Percentiles rank a stretch among this genome's conserved stretches.
Evolutionary conservation across 2,888 invertebrate genomes (phyloP).

Genomic region (Lysandra coridon): DNA sequence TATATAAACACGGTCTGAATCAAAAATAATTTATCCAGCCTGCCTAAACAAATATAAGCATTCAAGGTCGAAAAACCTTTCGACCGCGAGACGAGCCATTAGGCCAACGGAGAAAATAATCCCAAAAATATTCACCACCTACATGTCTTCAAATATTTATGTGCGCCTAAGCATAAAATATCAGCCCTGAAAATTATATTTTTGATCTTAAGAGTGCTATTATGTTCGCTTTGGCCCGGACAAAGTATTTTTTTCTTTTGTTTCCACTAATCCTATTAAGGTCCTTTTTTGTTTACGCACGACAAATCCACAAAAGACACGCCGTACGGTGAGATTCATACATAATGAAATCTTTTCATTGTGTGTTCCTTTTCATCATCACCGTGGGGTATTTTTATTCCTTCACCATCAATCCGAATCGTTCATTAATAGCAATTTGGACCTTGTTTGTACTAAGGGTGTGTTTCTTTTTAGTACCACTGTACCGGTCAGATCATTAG

Average conservation of each 20-base stretch:
- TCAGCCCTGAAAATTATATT: conserved; percentile 1
- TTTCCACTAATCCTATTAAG: conserved; percentile 21
- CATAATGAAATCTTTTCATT: conserved; percentile 8
- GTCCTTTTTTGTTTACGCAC: conserved; percentile 18
- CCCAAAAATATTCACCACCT: conserved; percentile 9
- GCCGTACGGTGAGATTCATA: not conserved
- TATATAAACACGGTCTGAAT: not conserved
- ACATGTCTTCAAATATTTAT: not conserved
- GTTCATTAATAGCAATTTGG: not conserved
- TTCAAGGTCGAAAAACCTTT: conserved; percentile 5
- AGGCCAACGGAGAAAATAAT: not conserved
- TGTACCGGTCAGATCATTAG: no score
- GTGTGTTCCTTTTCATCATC: conserved; percentile 9
- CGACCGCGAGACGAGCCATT: not conserved
- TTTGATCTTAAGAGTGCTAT: conserved; percentile 16
- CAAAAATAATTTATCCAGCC: not conserved
- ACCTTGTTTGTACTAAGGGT: no score
- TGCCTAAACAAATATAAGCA: not conserved
- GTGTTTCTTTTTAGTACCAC: no score
- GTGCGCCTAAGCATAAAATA: conserved; percentile 6
- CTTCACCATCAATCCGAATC: not conserved
- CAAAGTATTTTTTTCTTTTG: conserved; percentile 22
- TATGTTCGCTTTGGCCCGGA: conserved; percentile 7
- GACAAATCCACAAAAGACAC: conserved; percentile 20
- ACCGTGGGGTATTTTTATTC: not conserved